phyloP scores from a whole-genome alignment of 2,113 vertebrate species.

The Pituophis catenifer region DNA sequence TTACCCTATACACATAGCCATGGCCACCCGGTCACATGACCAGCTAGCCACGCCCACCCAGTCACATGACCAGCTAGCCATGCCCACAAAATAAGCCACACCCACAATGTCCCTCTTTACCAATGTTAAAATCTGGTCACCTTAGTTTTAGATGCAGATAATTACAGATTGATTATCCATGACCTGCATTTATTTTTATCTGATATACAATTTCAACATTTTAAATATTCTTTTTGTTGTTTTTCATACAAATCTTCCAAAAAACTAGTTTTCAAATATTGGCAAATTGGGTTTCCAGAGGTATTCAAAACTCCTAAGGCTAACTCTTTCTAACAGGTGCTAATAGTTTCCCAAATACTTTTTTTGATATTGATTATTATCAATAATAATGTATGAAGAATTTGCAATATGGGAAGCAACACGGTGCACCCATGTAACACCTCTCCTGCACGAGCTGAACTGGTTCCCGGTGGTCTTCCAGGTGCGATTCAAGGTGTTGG shows the following conservation, averaged over 20 bases:
- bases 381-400: conserved; percentile 11
- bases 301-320: conserved; percentile 13
- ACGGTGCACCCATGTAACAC: no score
- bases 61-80: no score
- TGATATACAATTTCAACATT: conserved; percentile 6
- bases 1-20: no score
- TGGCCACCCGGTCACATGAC: no score
- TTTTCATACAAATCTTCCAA: neutral
- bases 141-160: neutral
- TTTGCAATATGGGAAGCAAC: conserved; percentile 7
- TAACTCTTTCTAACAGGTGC: conserved; percentile 13
- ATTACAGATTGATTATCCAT: neutral
- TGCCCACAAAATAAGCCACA: no score
- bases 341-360: conserved; percentile 49
- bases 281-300: conserved; percentile 20
- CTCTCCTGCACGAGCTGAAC: no score
- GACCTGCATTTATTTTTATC: neutral
- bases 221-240: neutral
- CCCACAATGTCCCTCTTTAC: no score
- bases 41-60: no score
- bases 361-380: conserved; percentile 42
- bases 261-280: conserved; percentile 34
- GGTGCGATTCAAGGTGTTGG: no score
- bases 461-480: no score
- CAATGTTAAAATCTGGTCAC: no score